These are phyloP conservation scores for Corythaeola cristata DNA, from an alignment of 2,113 vertebrate genomes.

Conservation along the genomic window DNA sequence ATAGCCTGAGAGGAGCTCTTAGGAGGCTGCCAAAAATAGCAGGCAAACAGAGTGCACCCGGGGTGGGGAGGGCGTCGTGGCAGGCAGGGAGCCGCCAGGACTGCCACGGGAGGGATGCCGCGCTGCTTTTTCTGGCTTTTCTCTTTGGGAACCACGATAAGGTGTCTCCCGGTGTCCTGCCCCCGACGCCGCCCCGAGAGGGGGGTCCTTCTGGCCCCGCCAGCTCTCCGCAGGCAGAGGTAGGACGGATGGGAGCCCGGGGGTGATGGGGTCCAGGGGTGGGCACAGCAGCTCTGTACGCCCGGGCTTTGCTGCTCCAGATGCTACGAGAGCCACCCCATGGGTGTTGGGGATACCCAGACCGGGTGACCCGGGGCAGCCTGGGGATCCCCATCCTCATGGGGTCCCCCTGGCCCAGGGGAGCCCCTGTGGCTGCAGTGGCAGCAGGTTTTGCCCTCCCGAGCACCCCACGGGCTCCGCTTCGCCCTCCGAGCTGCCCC, in stretches of 20 bases:
- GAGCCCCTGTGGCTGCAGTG: background rate
- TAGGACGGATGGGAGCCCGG: background rate
- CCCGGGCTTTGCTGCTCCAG: background rate
- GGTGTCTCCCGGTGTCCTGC: background rate
- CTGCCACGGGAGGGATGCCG: background rate
- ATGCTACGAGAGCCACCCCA: rapidly evolving
- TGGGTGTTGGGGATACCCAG: background rate
- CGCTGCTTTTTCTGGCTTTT: background rate
- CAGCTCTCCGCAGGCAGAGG: background rate
- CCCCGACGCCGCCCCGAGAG: background rate
- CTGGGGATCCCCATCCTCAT: background rate
- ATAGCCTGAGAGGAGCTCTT: conserved; percentile 63
- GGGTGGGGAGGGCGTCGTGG: conserved; percentile 10
- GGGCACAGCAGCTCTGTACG: background rate
- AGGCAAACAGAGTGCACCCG: conserved; percentile 55
- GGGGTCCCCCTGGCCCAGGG: background rate
- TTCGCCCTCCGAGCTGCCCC: background rate
- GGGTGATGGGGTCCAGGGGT: background rate
- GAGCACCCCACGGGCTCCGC: rapidly evolving
- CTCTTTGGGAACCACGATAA: background rate
- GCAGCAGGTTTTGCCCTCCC: background rate
- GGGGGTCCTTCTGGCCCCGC: background rate
- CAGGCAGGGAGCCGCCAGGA: background rate
- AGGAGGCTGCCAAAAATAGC: conserved; percentile 73
- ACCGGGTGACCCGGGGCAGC: background rate